Evolutionary conservation across 1,140 invertebrate species (phyloP).

Genomic region (Zaprionus tsacasi): DNA sequence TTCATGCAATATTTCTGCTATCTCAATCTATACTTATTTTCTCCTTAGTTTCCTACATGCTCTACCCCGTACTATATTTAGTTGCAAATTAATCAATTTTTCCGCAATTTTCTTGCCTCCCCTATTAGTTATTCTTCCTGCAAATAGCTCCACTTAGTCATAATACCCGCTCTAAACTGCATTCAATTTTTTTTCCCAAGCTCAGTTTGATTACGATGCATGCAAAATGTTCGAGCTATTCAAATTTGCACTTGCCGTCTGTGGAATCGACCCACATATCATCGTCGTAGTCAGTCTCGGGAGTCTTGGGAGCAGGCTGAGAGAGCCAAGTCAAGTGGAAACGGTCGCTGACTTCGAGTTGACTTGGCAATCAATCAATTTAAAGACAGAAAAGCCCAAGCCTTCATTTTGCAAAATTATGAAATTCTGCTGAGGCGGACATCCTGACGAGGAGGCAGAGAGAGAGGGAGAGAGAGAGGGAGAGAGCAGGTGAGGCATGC

Average conservation of each 20-base stretch:
- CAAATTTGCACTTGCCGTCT: conserved; percentile 43
- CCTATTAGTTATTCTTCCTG: background rate
- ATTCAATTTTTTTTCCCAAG: background rate
- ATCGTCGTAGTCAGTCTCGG: background rate
- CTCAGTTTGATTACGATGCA: conserved; percentile 36
- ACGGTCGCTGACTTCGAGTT: conserved; percentile 55
- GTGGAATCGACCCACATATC: conserved; percentile 36
- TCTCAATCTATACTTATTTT: background rate
- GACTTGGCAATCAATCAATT: conserved; percentile 73
- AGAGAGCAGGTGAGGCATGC: background rate
- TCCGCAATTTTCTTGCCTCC: background rate
- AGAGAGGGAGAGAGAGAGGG: background rate
- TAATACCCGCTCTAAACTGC: conserved; percentile 3
- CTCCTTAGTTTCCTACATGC: background rate
- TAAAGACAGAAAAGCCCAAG: conserved; percentile 49
- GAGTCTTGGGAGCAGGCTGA: background rate
- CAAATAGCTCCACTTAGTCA: background rate
- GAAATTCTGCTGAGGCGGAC: conserved; percentile 66
- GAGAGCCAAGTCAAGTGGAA: conserved; percentile 42
- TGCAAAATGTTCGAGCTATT: conserved; percentile 32
- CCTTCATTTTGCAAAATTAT: conserved; percentile 58
- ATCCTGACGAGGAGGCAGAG: conserved; percentile 42
- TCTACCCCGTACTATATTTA: background rate
- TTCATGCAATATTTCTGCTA: background rate
- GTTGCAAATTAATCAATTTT: background rate